phyloP scores from a whole-genome alignment of 2,113 vertebrate species.

The Pardalotus punctatus region DNA sequence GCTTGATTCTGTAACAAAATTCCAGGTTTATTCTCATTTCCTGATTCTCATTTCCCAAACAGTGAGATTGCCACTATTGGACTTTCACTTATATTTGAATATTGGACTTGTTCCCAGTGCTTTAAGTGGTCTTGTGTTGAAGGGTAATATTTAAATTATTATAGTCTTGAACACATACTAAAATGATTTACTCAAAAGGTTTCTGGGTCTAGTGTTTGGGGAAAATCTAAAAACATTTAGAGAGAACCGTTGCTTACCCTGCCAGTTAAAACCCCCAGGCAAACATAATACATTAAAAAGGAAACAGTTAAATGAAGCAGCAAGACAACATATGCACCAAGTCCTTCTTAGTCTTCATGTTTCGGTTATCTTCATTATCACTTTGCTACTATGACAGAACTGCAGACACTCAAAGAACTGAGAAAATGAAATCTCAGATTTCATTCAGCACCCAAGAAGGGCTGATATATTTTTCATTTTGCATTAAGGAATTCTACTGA shows the following conservation, averaged over 20 bases:
- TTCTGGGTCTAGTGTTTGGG: neutral
- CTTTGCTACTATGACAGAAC: neutral
- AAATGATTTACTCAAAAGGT: neutral
- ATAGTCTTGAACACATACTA: neutral
- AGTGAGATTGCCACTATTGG: neutral
- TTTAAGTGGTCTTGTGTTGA: neutral
- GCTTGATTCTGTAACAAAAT: neutral
- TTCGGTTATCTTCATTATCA: conserved; percentile 8
- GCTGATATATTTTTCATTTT: neutral
- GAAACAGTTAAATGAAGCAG: conserved; percentile 35
- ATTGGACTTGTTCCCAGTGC: neutral
- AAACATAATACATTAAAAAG: neutral
- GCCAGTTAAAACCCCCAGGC: neutral
- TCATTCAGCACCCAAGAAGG: neutral
- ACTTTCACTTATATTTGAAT: neutral
- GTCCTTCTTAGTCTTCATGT: neutral
- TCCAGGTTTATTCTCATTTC: neutral
- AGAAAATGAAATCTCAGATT: conserved; percentile 10
- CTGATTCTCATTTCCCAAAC: neutral
- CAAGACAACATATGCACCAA: conserved; percentile 15
- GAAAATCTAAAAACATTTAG: neutral
- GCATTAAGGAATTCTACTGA: neutral
- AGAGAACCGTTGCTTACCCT: neutral
- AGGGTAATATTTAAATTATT: neutral
- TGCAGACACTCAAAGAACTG: neutral